Base-by-base conservation (phyloP, 2,888 invertebrate genomes). In the Lordiphosa andalusiaca region DNA sequence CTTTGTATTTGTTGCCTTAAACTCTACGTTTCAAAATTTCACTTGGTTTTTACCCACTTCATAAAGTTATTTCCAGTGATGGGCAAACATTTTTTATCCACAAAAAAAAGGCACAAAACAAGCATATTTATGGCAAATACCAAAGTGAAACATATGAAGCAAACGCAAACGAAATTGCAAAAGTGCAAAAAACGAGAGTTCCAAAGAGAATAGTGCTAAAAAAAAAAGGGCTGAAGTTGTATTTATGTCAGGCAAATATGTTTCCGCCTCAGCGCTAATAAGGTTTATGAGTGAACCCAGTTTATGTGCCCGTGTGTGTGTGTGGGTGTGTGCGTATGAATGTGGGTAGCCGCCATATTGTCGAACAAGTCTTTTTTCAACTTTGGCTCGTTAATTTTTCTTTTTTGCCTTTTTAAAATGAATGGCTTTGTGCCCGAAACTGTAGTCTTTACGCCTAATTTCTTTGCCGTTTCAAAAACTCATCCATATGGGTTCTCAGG, bases 361-460 rank as follows among this genome's bases (percentile, higher is more conserved):
- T 56, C 64, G 73, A 75, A 78, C 75, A 78, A 75, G 67, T 82
- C 83, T 71, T 33, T 16, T 35, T 59, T 55, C 61, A 78, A 73
- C 66, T 73, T 63, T 48, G 48, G 65, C 46, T 52, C 44, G 47
- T 56, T 71, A 65, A 67, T 80, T 82, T 80, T 80, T 67, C 71
- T 69, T 73, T 78, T 46, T 62, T 67, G 23, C 82, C 82, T 71
- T 77, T 77, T 77, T 73, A 71, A 82, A 77, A 77, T 75, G 67
- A 77, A 77, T 77, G 73, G 67, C 71, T 80, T 67, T 80, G 72
- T 66, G 72, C 73, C 62, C 59, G 78, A 73, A 80, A 25, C 25
- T 78, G 80, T 80, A 73, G 83, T 76, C 83, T 77, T 80, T 71
- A 74, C 80, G 80, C 80, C 84, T 80, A 80, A 80, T 83, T 83